Evolutionary conservation across 2,888 invertebrate genomes (phyloP), one percentile per base, ranked within the genome.

Genomic region (Chironomus riparius): DNA sequence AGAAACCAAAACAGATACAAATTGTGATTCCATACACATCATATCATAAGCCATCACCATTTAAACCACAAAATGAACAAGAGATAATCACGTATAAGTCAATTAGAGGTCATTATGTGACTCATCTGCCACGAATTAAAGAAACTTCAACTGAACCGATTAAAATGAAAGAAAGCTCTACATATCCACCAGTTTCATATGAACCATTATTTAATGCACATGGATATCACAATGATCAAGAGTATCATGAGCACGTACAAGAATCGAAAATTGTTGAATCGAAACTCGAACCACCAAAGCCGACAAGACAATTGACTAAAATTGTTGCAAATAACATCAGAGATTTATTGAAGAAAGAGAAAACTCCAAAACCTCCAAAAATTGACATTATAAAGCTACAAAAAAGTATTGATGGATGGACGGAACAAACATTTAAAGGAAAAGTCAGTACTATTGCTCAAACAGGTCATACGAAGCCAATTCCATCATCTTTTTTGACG

Each of bases 321-420:
- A 83, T 84, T 48, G 79, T 84, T 10, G 85, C 85, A 4, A 83
- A 86, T 21, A 87, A 88, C 81, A 83, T 88, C 7, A 83, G 85
- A 47, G 87, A 87, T 77, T 80, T 88, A 21, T 80, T 87, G 0
- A 83, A 83, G 76, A 83, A 83, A 4, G 85, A 86, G 83, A 83
- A 69, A 74, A 74, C 68, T 12, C 78, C 71, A 68, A 70, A 72
- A 22, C 65, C 77, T 7, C 72, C 72, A 7, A 78, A 76, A 47
- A 90, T 92, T 79, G 92, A 93, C 80, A 87, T 92, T 13, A 87
- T 89, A 13, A 88, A 89, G 80, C 84, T 94, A 50, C 93, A 93
- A 81, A 91, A 92, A 79, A 93, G 91, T 79, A 94, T 94, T 76
- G 92, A 94, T 79, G 90, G 91, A 78, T 94, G 94, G 94, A 94